Evolutionary conservation across 1,140 invertebrate genomes (phyloP).

Genomic region (Schlechtendalia chinensis): DNA sequence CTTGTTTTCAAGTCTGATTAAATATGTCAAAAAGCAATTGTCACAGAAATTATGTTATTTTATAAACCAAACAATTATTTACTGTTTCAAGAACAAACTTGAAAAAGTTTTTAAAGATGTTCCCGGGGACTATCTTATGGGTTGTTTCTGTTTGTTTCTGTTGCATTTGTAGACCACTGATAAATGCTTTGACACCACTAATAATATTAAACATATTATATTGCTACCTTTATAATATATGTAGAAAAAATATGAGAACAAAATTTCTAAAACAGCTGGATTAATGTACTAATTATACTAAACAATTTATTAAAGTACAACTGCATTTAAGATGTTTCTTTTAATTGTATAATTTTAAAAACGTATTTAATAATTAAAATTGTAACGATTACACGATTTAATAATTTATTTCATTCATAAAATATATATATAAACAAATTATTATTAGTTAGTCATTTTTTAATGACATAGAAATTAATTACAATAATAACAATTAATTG

Average conservation of each 20-base stretch:
- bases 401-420: background rate
- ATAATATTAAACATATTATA: constrained; percentile 40
- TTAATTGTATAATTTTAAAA: background rate
- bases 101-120: constrained; percentile 94
- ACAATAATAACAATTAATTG: no score
- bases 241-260: background rate
- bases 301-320: background rate
- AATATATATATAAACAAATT: no score
- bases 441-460: no score
- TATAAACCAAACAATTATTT: constrained; percentile 24
- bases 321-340: background rate
- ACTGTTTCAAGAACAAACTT: constrained; percentile 62
- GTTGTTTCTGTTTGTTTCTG: constrained; percentile 55
- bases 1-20: background rate
- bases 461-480: no score
- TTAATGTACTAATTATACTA: background rate
- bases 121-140: constrained; percentile 73
- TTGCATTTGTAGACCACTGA: constrained; percentile 48
- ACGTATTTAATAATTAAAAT: background rate
- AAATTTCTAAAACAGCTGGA: background rate
- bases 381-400: background rate
- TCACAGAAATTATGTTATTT: constrained; percentile 21
- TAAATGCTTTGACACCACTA: constrained; percentile 49
- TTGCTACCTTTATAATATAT: background rate
- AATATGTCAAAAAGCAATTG: constrained; percentile 22